phyloP scores from a whole-genome alignment of 2,113 vertebrate genomes.

The Amazona vittata region DNA sequence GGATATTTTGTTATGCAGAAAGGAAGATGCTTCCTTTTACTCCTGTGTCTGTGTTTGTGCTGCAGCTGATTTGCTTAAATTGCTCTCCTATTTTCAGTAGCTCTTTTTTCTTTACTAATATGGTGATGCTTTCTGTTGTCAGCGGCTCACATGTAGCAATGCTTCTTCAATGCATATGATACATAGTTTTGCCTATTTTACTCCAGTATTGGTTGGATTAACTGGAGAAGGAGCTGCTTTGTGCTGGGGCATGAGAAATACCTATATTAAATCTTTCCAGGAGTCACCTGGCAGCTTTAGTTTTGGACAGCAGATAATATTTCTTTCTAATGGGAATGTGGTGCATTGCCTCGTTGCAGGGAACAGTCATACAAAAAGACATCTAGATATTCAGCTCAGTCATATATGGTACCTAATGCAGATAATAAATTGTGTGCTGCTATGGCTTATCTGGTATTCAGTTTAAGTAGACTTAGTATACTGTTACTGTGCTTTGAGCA shows the following conservation, averaged over 20 bases:
- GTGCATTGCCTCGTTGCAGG: background rate
- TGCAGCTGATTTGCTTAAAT: background rate
- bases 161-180: background rate
- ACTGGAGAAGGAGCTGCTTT: background rate
- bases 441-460: background rate
- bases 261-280: background rate
- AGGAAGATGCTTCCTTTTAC: slow-evolving; percentile 2
- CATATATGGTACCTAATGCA: background rate
- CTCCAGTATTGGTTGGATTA: background rate
- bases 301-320: background rate
- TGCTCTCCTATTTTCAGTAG: background rate
- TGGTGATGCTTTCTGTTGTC: background rate
- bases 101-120: background rate
- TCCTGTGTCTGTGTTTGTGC: background rate
- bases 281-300: background rate
- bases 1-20: background rate
- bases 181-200: background rate
- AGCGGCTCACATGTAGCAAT: background rate
- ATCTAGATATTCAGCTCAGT: background rate
- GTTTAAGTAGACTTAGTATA: background rate
- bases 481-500: background rate
- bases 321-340: background rate
- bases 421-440: background rate
- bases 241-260: background rate
- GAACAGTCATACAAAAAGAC: background rate